Evolutionary conservation across 2,888 invertebrate genomes (phyloP).

Genomic region (Epiblema foenella): DNA sequence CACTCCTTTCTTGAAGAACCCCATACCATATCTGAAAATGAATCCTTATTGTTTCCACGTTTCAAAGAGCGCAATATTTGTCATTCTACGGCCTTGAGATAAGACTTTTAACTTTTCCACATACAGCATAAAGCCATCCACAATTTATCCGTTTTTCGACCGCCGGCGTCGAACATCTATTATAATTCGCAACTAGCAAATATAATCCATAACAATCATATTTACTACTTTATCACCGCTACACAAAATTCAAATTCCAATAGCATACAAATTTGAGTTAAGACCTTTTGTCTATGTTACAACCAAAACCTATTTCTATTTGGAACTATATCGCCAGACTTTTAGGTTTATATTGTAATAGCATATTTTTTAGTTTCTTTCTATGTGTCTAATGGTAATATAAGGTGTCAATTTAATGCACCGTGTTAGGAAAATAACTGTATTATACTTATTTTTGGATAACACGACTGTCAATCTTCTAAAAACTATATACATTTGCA

Average conservation of each 20-base stretch:
- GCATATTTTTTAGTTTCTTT: neutral
- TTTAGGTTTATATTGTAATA: neutral
- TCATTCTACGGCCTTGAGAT: too few species aligned
- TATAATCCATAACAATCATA: conserved; percentile 43
- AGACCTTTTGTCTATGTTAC: conserved; percentile 1
- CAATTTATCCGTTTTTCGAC: conserved; percentile 39
- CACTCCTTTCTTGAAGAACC: too few species aligned
- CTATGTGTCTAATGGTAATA: neutral
- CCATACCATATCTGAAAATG: too few species aligned
- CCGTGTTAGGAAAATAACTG: conserved; percentile 27
- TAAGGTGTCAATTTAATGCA: conserved; percentile 13
- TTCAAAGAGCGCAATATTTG: too few species aligned
- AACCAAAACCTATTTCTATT: conserved; percentile 43
- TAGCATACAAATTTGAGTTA: neutral
- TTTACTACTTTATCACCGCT: neutral
- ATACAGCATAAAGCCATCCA: conserved; percentile 46
- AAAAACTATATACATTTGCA: too few species aligned
- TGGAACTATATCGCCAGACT: neutral
- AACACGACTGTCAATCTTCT: neutral
- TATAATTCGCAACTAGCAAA: conserved; percentile 46
- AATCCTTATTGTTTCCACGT: too few species aligned
- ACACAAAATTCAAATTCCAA: neutral
- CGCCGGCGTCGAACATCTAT: conserved; percentile 25
- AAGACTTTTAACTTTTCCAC: too few species aligned
- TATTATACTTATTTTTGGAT: conserved; percentile 7